Conservation (phyloP, 2,797 vertebrate genomes). For the Etheostoma perlongum region DNA sequence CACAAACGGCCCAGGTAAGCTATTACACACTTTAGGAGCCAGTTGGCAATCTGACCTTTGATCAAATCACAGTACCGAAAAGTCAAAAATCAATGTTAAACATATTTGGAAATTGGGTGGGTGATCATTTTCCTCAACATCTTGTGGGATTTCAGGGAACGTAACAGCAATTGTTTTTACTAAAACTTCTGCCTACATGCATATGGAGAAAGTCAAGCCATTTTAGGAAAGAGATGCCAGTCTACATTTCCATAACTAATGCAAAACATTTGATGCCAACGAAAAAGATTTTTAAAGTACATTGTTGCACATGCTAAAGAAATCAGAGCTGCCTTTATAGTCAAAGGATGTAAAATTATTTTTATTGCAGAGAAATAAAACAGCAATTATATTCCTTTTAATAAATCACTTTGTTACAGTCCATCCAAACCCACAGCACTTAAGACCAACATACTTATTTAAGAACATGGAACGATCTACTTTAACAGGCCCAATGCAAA, state of each 20-base stretch:
- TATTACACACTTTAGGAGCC: too few species aligned
- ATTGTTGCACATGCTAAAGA: neutral
- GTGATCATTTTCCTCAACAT: neutral
- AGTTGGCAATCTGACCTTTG: too few species aligned
- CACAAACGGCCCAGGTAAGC: too few species aligned
- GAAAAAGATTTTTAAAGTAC: neutral
- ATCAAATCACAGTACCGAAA: too few species aligned
- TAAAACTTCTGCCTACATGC: neutral
- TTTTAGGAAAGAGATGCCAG: neutral
- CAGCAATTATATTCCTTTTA: conserved; percentile 2
- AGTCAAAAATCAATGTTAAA: too few species aligned
- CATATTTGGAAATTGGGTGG: too few species aligned
- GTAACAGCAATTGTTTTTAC: neutral
- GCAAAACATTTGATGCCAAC: neutral
- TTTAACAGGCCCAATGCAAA: conserved; percentile 13
- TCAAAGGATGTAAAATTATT: neutral
- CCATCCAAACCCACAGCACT: conserved; percentile 22
- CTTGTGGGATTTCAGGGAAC: too few species aligned
- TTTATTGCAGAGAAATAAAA: neutral
- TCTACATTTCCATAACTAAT: neutral
- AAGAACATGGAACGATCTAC: conserved; percentile 57
- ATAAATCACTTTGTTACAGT: conserved; percentile 1
- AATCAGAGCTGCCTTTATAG: neutral
- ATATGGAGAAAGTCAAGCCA: neutral
- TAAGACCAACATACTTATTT: conserved; percentile 22